Conservation (phyloP, 2,888 invertebrate species). For the Tiliacea citrago region DNA sequence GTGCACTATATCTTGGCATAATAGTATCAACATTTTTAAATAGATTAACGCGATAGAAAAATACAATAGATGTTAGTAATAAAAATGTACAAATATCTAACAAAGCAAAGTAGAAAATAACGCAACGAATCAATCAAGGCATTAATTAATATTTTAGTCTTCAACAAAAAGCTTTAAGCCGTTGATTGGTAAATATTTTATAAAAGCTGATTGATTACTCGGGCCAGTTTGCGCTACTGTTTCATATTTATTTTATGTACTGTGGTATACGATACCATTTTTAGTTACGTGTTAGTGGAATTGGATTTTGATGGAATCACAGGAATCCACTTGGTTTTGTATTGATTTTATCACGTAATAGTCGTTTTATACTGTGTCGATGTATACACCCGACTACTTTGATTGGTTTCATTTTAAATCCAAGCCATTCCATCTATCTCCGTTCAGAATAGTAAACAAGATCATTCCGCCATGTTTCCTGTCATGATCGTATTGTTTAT, state of each 20-base stretch:
- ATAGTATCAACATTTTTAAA: background rate
- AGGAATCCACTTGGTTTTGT: conserved; percentile 5
- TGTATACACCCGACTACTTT: background rate
- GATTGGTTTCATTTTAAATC: no score
- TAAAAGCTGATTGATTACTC: conserved; percentile 57
- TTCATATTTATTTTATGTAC: conserved; percentile 33
- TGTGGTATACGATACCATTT: background rate
- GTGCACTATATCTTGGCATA: background rate
- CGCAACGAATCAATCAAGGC: conserved; percentile 44
- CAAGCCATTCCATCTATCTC: background rate
- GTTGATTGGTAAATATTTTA: conserved; percentile 54
- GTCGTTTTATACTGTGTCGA: background rate
- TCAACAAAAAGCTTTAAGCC: conserved; percentile 17
- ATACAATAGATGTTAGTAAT: background rate
- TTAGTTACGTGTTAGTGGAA: conserved; percentile 12
- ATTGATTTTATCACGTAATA: background rate
- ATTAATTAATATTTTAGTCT: conserved; percentile 44
- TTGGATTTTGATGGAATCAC: conserved; percentile 13
- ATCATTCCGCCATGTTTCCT: background rate
- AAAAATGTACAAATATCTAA: background rate
- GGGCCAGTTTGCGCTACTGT: background rate
- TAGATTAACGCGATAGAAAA: background rate
- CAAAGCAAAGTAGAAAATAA: conserved; percentile 15
- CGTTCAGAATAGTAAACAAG: background rate
- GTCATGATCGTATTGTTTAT: background rate